phyloP scores from a whole-genome alignment of 1,140 invertebrate genomes.

The Galendromus occidentalis region DNA sequence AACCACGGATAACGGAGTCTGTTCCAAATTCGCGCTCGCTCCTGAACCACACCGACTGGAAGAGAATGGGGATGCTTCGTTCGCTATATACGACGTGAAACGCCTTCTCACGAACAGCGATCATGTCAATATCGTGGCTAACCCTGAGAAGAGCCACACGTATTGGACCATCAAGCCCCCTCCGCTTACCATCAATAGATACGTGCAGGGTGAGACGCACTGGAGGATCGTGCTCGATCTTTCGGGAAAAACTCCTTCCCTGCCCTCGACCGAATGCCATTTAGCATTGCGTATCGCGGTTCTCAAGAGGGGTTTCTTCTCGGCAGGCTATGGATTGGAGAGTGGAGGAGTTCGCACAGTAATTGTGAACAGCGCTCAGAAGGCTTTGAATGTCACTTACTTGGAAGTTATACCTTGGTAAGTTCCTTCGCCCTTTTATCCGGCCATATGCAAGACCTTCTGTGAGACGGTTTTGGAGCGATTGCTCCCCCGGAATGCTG shows the following conservation, averaged over 20 bases:
- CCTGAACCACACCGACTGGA: slow-evolving; percentile 8
- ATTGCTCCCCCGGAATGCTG: too few species aligned
- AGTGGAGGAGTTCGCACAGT: slow-evolving; percentile 46
- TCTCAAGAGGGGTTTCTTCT: background rate
- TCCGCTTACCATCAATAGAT: background rate
- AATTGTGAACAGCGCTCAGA: slow-evolving; percentile 26
- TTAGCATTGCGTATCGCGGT: too few species aligned
- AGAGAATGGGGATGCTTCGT: background rate
- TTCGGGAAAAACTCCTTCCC: background rate
- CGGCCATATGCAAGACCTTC: too few species aligned
- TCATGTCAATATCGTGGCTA: background rate
- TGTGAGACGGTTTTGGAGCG: too few species aligned
- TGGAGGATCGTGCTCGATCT: too few species aligned
- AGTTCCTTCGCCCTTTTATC: too few species aligned
- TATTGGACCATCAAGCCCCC: slow-evolving; percentile 1
- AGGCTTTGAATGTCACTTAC: slow-evolving; percentile 30
- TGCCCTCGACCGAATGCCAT: too few species aligned
- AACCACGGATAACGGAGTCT: slow-evolving; percentile 35
- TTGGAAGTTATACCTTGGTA: slow-evolving; percentile 52
- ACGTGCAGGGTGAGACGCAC: background rate
- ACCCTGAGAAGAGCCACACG: background rate
- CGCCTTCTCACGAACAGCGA: background rate
- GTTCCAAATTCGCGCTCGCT: slow-evolving; percentile 13
- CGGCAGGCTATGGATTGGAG: slow-evolving; percentile 42
- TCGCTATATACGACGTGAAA: slow-evolving; percentile 18